Evolutionary conservation across 2,888 invertebrate species (phyloP), one percentile per base, ranked within the genome.

Genomic region (Epirrhoe alternata): DNA sequence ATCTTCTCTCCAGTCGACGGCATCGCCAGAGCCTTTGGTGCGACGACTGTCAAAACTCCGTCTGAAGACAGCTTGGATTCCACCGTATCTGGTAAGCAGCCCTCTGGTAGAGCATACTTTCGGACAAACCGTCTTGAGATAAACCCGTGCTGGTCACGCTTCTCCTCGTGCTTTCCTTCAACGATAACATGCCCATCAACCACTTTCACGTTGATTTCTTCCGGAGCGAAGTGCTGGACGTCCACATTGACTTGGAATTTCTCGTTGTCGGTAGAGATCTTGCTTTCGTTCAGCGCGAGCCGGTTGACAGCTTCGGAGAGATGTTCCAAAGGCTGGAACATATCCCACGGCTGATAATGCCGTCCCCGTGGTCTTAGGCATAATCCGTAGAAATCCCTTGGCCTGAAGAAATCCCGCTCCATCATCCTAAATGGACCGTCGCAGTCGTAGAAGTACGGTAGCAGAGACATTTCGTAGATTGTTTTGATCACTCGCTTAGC

Each of bases 121-220:
- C 97, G 94, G 3, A 96, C 93, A 74, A 97, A 96, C 75, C 96
- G 95, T 57, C 97, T 93, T 0, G 96, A 95, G 45, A 97, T 94
- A 70, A 93, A 96, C 0, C 97, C 97, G 77, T 96, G 96, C 8
- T 95, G 94, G 72, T 97, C 97, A 61, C 94, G 92, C 75, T 95
- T 95, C 77, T 97, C 97, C 72, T 96, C 96, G 75, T 97, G 97
- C 79, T 96, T 96, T 0, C 96, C 97, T 83, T 97, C 96, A 2
- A 97, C 93, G 0, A 96, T 90, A 6, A 97, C 94, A 8, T 92
- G 91, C 42, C 95, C 94, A 55, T 96, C 95, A 0, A 95, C 89
- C 0, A 96, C 96, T 84, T 96, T 97, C 0, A 97, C 97, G 1
- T 92, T 94, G 16, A 97, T 94, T 83, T 97, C 97, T 52, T 95